These are phyloP conservation scores for Tamias sibiricus DNA, from an alignment of 2,113 vertebrate species.

Conservation along the genomic window DNA sequence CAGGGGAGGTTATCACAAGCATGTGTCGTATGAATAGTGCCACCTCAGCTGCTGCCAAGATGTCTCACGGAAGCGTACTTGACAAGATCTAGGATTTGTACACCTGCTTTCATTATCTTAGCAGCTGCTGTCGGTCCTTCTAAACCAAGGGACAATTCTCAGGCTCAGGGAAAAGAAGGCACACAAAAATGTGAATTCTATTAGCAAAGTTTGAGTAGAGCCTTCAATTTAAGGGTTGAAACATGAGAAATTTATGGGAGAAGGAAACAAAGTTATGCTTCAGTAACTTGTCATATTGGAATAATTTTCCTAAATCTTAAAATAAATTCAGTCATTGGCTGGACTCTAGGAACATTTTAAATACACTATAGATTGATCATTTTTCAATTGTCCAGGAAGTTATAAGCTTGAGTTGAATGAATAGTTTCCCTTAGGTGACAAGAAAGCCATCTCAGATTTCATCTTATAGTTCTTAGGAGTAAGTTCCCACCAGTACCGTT, in stretches of 20 bases:
- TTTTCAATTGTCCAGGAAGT: background rate
- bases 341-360: background rate
- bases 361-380: background rate
- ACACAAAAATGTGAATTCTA: background rate
- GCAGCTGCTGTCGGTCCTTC: background rate
- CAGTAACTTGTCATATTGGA: background rate
- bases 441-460: background rate
- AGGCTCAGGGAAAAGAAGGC: background rate
- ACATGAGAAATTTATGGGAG: background rate
- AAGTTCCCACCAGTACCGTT: background rate
- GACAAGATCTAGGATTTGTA: background rate
- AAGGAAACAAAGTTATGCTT: background rate
- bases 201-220: background rate
- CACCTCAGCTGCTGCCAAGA: background rate
- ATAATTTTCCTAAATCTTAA: background rate
- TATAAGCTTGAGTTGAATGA: background rate
- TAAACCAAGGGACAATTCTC: background rate
- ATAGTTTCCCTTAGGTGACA: background rate
- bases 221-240: background rate
- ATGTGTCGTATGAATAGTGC: background rate
- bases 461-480: background rate
- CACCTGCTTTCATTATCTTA: background rate
- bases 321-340: background rate
- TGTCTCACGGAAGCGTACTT: background rate
- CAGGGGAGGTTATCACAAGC: background rate